A percentile compares a stretch with the other conserved stretches of the same genome.
Conservation (phyloP, 2,113 vertebrate genomes). For the Zapornia atra region DNA sequence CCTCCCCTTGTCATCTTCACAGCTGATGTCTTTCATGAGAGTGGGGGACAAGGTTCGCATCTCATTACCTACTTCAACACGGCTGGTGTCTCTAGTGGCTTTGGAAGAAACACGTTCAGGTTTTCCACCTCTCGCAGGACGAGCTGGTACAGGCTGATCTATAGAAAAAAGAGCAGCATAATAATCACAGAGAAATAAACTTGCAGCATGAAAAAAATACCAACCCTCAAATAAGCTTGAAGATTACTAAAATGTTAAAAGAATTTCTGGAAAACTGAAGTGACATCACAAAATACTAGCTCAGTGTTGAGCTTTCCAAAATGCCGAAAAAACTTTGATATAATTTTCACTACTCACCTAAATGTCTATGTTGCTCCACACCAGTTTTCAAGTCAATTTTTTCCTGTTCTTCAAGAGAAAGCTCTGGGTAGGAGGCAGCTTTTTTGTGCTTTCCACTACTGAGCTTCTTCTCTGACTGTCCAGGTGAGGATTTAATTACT, state of each 20-base stretch:
- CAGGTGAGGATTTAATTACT: conserved; percentile 77
- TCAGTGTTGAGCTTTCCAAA: neutral
- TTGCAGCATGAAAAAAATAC: neutral
- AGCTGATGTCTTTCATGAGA: conserved; percentile 73
- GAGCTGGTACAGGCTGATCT: conserved; percentile 80
- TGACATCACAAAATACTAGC: neutral
- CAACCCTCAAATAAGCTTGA: neutral
- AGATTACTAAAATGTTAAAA: neutral
- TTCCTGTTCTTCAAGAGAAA: conserved; percentile 80
- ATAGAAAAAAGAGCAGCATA: neutral
- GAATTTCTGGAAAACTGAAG: neutral
- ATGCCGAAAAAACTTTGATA: neutral
- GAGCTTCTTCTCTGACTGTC: conserved; percentile 82
- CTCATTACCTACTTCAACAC: conserved; percentile 71
- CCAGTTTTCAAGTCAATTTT: conserved; percentile 77
- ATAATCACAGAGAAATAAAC: neutral
- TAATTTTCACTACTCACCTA: conserved; percentile 70
- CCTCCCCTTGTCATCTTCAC: conserved; percentile 93
- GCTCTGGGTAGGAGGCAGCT: conserved; percentile 75
- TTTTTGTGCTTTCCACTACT: conserved; percentile 77
- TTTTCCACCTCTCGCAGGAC: conserved; percentile 79
- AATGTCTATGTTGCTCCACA: conserved; percentile 53
- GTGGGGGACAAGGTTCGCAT: conserved; percentile 74
- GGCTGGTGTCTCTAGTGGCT: conserved; percentile 69
- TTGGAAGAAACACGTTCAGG: conserved; percentile 67